phyloP scores from a whole-genome alignment of 2,797 vertebrate species.

The Tragopan temminckii region DNA sequence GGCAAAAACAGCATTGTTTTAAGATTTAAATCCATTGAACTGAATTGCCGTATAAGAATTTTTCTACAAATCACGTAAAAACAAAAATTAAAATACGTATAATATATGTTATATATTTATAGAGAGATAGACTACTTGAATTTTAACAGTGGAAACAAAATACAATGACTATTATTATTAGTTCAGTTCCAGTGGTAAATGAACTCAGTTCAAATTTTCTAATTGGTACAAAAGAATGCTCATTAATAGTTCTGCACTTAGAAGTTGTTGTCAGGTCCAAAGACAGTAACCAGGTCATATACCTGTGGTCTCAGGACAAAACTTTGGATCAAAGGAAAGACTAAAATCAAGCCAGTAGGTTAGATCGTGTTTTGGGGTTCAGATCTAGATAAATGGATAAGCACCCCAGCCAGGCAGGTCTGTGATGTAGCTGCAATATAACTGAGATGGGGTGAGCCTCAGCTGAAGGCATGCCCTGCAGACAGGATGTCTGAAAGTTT shows the following conservation, averaged over 20 bases:
- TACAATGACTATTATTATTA: background rate
- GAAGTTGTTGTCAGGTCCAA: background rate
- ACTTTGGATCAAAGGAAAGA: background rate
- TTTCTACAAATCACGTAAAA: background rate
- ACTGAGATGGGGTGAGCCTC: background rate
- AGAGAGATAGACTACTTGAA: background rate
- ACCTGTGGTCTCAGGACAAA: accelerated
- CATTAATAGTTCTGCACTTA: background rate
- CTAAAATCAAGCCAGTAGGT: background rate
- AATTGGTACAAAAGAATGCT: background rate
- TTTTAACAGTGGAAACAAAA: background rate
- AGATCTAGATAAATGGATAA: background rate
- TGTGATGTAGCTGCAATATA: background rate
- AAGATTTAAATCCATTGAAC: background rate
- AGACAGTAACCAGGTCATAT: background rate
- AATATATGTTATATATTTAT: no score
- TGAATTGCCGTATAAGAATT: background rate
- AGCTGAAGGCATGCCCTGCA: accelerated
- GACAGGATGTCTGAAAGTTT: background rate
- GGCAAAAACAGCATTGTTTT: background rate
- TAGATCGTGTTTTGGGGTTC: accelerated
- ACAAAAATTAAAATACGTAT: background rate
- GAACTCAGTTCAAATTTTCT: background rate
- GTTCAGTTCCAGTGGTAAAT: background rate
- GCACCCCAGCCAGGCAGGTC: no score